Conservation (phyloP, 2,797 vertebrate species). For the Eulemur rubriventer region DNA sequence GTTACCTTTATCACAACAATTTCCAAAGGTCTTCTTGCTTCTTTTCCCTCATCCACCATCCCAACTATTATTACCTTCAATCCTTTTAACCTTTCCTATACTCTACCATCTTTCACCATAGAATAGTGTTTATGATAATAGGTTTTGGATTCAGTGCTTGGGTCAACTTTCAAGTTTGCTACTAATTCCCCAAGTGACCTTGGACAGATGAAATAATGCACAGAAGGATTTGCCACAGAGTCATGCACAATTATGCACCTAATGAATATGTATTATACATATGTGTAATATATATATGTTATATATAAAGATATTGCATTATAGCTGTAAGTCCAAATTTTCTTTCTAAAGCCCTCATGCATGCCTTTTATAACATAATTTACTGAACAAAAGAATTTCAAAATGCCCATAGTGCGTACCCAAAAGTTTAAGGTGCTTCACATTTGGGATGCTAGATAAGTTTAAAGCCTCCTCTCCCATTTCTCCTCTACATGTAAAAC, state of each 20-base stretch:
- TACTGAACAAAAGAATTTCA: background rate
- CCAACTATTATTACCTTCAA: background rate
- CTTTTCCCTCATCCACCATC: background rate
- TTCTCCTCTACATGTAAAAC: background rate
- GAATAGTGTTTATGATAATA: background rate
- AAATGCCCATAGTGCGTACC: background rate
- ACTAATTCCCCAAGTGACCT: background rate
- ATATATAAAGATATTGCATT: background rate
- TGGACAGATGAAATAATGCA: background rate
- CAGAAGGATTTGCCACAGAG: background rate
- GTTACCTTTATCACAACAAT: background rate
- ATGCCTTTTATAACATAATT: background rate
- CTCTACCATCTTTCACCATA: background rate
- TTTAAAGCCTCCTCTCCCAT: background rate
- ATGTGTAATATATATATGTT: background rate
- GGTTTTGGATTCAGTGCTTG: background rate
- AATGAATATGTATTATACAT: background rate
- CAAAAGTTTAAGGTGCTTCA: background rate
- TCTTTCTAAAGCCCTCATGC: background rate
- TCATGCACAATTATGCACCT: background rate
- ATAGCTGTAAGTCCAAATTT: background rate
- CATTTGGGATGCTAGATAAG: background rate
- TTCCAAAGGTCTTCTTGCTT: background rate
- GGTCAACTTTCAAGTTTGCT: background rate
- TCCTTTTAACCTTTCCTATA: background rate